phyloP scores from a whole-genome alignment of 2,888 invertebrate species.

The Synergus umbraculus region DNA sequence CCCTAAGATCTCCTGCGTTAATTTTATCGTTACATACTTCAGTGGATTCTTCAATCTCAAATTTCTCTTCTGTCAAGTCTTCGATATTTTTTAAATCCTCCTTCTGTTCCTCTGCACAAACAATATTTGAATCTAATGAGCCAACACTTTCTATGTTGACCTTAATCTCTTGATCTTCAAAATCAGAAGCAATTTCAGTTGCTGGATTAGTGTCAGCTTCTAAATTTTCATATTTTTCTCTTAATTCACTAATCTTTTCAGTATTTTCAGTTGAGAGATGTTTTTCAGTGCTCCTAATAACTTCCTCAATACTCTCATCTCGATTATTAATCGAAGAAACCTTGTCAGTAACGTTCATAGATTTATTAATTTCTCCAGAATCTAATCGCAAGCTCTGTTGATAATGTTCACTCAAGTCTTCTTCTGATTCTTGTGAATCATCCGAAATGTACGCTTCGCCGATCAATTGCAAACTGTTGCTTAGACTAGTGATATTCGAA shows the following conservation, averaged over 20 bases:
- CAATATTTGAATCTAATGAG: neutral
- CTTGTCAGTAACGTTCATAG: too few species aligned
- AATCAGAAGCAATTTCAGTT: neutral
- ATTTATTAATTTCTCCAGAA: neutral
- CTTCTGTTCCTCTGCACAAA: neutral
- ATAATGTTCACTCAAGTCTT: slow-evolving; percentile 6
- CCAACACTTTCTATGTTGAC: neutral
- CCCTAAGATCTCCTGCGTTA: neutral
- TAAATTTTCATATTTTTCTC: neutral
- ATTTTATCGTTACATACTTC: slow-evolving; percentile 9
- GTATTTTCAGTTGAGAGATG: neutral
- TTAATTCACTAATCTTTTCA: neutral
- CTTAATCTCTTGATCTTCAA: neutral
- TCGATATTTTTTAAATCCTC: slow-evolving; percentile 23
- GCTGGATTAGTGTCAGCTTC: neutral
- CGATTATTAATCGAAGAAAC: neutral
- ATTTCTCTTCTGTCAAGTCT: neutral
- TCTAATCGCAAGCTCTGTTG: neutral
- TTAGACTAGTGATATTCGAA: slow-evolving; percentile 45
- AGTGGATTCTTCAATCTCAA: neutral
- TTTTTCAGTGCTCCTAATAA: neutral
- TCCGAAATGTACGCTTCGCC: slow-evolving; percentile 69
- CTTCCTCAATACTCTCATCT: neutral
- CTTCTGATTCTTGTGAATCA: slow-evolving; percentile 62
- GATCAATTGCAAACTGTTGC: slow-evolving; percentile 66